Evolutionary conservation across 1,140 invertebrate species (phyloP).

Genomic region (Euwallacea similis): DNA sequence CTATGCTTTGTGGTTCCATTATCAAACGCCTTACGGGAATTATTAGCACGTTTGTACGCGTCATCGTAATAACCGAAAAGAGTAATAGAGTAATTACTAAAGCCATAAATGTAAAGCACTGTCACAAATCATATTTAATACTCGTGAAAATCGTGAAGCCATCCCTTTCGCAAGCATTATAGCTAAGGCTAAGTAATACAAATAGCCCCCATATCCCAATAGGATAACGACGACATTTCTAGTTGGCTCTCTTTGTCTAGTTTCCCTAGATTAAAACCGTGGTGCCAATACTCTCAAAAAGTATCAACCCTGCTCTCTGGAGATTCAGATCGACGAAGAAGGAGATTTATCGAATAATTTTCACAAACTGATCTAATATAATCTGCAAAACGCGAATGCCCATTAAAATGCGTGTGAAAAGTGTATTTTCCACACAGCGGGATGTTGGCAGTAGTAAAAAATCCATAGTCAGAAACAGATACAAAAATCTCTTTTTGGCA

Average conservation of each 20-base stretch:
- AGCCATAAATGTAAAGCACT: slow-evolving; percentile 42
- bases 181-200: slow-evolving; percentile 48
- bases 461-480: no score
- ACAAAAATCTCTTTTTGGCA: no score
- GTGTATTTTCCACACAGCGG: no score
- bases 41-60: slow-evolving; percentile 16
- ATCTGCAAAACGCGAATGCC: no score
- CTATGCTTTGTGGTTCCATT: slow-evolving; percentile 1
- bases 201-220: slow-evolving; percentile 46
- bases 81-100: slow-evolving; percentile 41
- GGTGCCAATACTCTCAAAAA: slow-evolving; percentile 15
- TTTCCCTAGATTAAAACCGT: slow-evolving; percentile 22
- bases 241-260: slow-evolving; percentile 26
- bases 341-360: no score
- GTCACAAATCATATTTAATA: slow-evolving; percentile 50
- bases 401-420: no score
- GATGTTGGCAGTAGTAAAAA: no score
- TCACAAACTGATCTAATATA: no score
- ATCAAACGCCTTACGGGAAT: slow-evolving; percentile 14
- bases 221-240: slow-evolving; percentile 32
- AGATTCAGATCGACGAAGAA: no score
- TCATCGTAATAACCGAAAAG: neutral
- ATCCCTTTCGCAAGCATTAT: slow-evolving; percentile 47
- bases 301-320: no score
- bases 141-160: slow-evolving; percentile 49